phyloP scores from a whole-genome alignment of 2,888 invertebrate species.

The Scaptodrosophila latifasciaeformis region DNA sequence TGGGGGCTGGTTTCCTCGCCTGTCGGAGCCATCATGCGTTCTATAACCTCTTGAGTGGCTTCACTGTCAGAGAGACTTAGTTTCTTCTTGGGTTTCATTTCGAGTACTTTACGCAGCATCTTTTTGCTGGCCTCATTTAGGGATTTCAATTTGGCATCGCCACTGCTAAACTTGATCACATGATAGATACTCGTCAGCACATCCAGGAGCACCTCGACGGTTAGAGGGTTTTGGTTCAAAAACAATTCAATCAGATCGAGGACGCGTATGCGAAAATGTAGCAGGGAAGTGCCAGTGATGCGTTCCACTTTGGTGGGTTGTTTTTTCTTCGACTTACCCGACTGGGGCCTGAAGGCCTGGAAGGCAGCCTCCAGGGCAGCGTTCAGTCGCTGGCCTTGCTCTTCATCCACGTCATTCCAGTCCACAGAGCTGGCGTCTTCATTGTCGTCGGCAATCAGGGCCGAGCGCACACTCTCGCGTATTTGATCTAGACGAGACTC shows the following conservation, averaged over 20 bases:
- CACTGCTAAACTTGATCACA: constrained; percentile 10
- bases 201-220: constrained; percentile 27
- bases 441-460: constrained; percentile 21
- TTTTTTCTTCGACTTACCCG: constrained; percentile 23
- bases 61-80: neutral
- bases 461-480: constrained; percentile 50
- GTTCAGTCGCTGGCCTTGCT: constrained; percentile 45
- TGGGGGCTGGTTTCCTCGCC: constrained; percentile 1
- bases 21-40: constrained; percentile 13
- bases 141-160: constrained; percentile 13
- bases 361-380: constrained; percentile 46
- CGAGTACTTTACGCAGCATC: constrained; percentile 24
- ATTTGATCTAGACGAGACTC: constrained; percentile 22
- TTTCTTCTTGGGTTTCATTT: constrained; percentile 9
- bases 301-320: constrained; percentile 39
- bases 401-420: constrained; percentile 55
- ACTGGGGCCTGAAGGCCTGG: constrained; percentile 22
- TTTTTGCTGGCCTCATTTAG: constrained; percentile 35
- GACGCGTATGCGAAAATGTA: constrained; percentile 47
- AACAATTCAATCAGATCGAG: constrained; percentile 43
- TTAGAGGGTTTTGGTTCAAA: constrained; percentile 11
- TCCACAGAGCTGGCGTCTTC: constrained; percentile 45
- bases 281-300: constrained; percentile 30
- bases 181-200: constrained; percentile 24
- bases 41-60: constrained; percentile 30